Evolutionary conservation across 2,113 vertebrate genomes (phyloP).

Genomic region (Holacanthus passer): DNA sequence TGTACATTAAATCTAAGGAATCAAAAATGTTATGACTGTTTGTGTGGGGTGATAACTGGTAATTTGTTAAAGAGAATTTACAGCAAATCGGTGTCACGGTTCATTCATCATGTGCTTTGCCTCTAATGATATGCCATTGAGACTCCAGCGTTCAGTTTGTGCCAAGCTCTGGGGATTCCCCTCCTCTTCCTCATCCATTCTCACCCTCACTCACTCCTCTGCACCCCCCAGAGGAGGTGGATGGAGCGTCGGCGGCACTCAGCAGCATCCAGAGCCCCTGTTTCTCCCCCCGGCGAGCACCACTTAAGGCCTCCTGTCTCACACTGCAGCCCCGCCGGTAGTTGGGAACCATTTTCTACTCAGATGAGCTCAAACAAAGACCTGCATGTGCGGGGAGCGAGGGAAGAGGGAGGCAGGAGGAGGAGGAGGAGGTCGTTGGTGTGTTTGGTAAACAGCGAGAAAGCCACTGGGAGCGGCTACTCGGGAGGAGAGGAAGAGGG

Average conservation of each 20-base stretch:
- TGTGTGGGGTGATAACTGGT: not conserved
- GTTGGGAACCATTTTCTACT: constrained; percentile 78
- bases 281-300: constrained; percentile 41
- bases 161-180: constrained; percentile 38
- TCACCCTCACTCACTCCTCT: constrained; percentile 19
- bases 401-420: constrained; percentile 40
- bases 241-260: constrained; percentile 22
- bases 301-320: constrained; percentile 75
- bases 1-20: not conserved
- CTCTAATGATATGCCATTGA: constrained; percentile 4
- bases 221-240: constrained; percentile 29
- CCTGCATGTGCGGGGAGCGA: constrained; percentile 61
- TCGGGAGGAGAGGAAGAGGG: constrained; percentile 53
- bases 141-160: constrained; percentile 29
- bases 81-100: not conserved
- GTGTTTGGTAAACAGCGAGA: constrained; percentile 83
- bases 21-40: not conserved
- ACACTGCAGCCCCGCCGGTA: constrained; percentile 54
- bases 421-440: constrained; percentile 51
- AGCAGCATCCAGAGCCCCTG: constrained; percentile 28
- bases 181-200: constrained; percentile 26
- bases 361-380: constrained; percentile 82
- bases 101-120: constrained; percentile 11
- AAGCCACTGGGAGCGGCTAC: constrained; percentile 56
- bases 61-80: not conserved